Conservation (phyloP, 1,140 invertebrate genomes). For the Nasonia giraulti region DNA sequence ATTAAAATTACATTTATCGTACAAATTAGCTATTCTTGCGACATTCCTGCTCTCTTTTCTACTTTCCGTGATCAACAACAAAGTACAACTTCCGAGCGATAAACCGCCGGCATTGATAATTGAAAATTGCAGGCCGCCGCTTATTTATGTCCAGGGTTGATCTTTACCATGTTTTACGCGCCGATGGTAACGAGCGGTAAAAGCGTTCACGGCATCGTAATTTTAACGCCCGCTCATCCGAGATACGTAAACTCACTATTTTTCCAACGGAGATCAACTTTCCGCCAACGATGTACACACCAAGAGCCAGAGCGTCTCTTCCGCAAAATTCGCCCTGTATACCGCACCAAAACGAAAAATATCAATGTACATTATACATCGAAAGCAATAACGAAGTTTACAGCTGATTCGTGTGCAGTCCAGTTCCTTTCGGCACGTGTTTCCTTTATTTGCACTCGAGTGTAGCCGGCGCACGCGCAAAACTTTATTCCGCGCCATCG, state of each 20-base stretch:
- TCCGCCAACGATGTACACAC: not conserved
- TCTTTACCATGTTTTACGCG: conserved; percentile 1
- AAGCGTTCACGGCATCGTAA: conserved; percentile 31
- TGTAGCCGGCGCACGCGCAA: not conserved
- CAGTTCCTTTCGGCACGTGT: not conserved
- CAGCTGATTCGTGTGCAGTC: not conserved
- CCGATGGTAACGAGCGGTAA: conserved; percentile 20
- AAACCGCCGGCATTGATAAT: not conserved
- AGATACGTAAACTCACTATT: conserved; percentile 5
- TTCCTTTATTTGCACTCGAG: conserved; percentile 4
- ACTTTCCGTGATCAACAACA: not conserved
- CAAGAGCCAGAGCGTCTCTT: no score
- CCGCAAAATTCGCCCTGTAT: no score
- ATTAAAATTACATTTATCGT: not conserved
- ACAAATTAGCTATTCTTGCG: not conserved
- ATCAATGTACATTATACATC: not conserved
- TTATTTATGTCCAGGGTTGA: not conserved
- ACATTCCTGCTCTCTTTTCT: no score
- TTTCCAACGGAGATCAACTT: conserved; percentile 2
- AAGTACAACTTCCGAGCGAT: not conserved
- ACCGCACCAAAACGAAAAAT: not conserved
- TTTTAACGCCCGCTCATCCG: conserved; percentile 17
- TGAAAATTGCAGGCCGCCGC: not conserved
- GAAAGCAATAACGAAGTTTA: not conserved
- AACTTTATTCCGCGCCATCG: conserved; percentile 19